phyloP scores from a whole-genome alignment of 2,113 vertebrate species.

The Albula glossodonta region DNA sequence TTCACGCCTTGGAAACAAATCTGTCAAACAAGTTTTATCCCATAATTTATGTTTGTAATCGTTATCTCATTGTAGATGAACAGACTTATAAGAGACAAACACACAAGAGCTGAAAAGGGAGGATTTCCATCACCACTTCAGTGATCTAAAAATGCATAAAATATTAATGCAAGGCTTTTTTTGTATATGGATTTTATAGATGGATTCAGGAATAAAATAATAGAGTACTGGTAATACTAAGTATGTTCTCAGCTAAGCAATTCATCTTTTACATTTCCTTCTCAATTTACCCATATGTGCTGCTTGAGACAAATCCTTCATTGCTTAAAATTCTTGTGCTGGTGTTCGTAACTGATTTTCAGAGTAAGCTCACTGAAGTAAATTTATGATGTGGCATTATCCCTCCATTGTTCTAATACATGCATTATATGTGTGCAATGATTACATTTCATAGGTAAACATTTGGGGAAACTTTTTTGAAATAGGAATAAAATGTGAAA shows the following conservation, averaged over 20 bases:
- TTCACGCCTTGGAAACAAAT: neutral
- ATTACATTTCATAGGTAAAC: neutral
- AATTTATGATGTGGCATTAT: slow-evolving; percentile 8
- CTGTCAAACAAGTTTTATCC: neutral
- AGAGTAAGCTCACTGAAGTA: neutral
- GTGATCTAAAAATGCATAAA: neutral
- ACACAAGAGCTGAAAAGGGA: neutral
- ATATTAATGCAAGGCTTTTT: neutral
- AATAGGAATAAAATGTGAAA: neutral
- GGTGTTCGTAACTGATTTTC: neutral
- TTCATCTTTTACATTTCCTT: neutral
- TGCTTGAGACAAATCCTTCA: neutral
- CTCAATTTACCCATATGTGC: neutral
- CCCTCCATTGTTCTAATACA: neutral
- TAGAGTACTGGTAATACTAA: neutral
- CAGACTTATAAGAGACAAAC: neutral
- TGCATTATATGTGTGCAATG: neutral
- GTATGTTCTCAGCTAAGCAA: neutral
- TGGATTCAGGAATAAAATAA: neutral
- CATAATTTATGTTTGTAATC: neutral
- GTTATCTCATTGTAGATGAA: neutral
- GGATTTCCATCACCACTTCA: neutral
- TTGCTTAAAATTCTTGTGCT: neutral
- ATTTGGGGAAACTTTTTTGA: neutral
- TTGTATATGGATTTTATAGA: neutral